Base-by-base conservation (phyloP, 2,888 invertebrate genomes). In the Schrankia costaestrigalis region DNA sequence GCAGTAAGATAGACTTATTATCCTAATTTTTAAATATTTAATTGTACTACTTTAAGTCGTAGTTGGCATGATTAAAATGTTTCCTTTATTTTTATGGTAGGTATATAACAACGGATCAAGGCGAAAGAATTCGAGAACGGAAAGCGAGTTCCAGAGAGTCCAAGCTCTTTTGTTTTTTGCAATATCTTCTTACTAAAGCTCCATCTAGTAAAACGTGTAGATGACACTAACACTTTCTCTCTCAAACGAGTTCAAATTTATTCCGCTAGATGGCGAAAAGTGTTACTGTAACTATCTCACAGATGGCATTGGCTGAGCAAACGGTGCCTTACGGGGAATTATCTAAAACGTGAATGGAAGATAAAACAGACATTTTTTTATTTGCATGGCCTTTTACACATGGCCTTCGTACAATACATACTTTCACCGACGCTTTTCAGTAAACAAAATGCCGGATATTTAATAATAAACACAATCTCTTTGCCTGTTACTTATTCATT, bases 391-490 rank as follows among this genome's bases (percentile, higher is more conserved):
- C 70, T 68, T 69, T 61, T 61, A 54, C 47, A 31, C 27, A 17
- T 56, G 70, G 65, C 83, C 83, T 84, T 79, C 74, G 41, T 46
- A 42, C 27, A 51, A 57, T 53, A 60, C 44, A 67, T 56, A 78
- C 82, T 86, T 84, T 85, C 80, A 77, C 78, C 53, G 47, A 56
- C 35, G 59, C 52, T 66, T 72, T 74, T 76, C 65, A 69, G 67
- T 72, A 71, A 77, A 77, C 71, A 71, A 55, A 69, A 68, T 71
- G 71, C 71, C 77, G 80, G 80, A 80, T 77, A 79, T 63, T 65
- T 57, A 47, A 41, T 55, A 46, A 35, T 53, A 62, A 58, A 56
- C 48, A 74, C 71, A 78, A 70, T 78, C 73, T 73, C 72, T 75
- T 76, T 62, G 50, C 71, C 66, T 66, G 56, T 75, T 69, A 69